Percentiles rank a stretch among this genome's conserved stretches.
phyloP scores from a whole-genome alignment of 1,140 invertebrate species.

The Brachionus rotundiformis region DNA sequence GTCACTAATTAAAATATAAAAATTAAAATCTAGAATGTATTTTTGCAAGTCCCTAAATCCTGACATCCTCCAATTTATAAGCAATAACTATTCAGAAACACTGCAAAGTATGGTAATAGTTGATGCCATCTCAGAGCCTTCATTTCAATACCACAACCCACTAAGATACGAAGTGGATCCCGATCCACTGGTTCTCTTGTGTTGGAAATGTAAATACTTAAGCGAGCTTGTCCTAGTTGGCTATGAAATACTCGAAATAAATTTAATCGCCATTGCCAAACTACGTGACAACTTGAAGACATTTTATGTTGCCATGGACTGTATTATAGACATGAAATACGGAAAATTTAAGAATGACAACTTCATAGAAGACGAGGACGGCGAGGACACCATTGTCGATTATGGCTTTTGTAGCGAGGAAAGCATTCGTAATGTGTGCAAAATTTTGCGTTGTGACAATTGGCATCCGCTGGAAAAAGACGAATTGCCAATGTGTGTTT shows the following conservation, averaged over 20 bases:
- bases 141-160: constrained; percentile 41
- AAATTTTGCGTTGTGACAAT: neutral
- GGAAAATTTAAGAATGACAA: constrained; percentile 50
- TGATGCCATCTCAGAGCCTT: constrained; percentile 29
- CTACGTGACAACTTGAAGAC: constrained; percentile 32
- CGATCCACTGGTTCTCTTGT: constrained; percentile 43
- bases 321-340: constrained; percentile 46
- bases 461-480: constrained; percentile 51
- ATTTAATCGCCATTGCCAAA: constrained; percentile 47
- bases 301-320: constrained; percentile 37
- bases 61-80: constrained; percentile 18
- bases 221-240: constrained; percentile 34
- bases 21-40: constrained; percentile 47
- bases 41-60: constrained; percentile 50
- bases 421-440: constrained; percentile 19
- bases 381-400: constrained; percentile 45
- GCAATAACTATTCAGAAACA: constrained; percentile 40
- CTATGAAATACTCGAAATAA: constrained; percentile 50
- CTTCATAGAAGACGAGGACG: constrained; percentile 51
- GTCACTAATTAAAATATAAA: too few species aligned
- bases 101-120: constrained; percentile 41
- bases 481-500: constrained; percentile 48
- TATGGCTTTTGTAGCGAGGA: constrained; percentile 50
- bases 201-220: constrained; percentile 48
- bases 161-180: constrained; percentile 26